Evolutionary conservation across 2,797 vertebrate genomes (phyloP).

Genomic region (Coendou prehensilis): DNA sequence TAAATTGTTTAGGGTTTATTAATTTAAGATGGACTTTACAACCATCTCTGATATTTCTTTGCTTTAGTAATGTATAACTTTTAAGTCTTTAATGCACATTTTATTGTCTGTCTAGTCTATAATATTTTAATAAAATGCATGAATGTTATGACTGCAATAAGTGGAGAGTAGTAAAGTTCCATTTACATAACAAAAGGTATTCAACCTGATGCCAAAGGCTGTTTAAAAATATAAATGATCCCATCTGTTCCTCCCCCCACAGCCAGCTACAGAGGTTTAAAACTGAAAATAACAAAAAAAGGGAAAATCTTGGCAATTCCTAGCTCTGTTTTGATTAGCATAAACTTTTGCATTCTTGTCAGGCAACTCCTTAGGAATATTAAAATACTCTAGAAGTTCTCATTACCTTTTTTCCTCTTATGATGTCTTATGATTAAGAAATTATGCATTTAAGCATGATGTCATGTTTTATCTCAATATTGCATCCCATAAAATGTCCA

Average conservation of each 20-base stretch:
- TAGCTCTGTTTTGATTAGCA: constrained; percentile 76
- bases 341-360: constrained; percentile 63
- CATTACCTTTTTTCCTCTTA: constrained; percentile 61
- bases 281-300: constrained; percentile 44
- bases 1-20: background rate
- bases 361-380: constrained; percentile 47
- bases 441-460: constrained; percentile 6
- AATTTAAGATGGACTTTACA: background rate
- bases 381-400: constrained; percentile 57
- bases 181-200: constrained; percentile 85
- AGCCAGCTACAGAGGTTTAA: constrained; percentile 82
- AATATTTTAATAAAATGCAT: constrained; percentile 76
- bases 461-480: background rate
- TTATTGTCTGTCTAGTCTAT: background rate
- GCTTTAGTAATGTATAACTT: constrained; percentile 67
- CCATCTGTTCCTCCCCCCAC: constrained; percentile 84
- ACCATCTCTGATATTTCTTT: background rate
- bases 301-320: constrained; percentile 81
- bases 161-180: constrained; percentile 60
- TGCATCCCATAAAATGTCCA: background rate
- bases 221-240: constrained; percentile 88
- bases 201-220: constrained; percentile 87
- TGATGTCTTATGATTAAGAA: constrained; percentile 64
- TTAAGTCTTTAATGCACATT: constrained; percentile 6
- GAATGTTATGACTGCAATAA: constrained; percentile 71